Percentiles rank a stretch among this genome's conserved stretches.
Conservation (phyloP, 2,888 invertebrate genomes). For the Branchipolynoe longqiensis region DNA sequence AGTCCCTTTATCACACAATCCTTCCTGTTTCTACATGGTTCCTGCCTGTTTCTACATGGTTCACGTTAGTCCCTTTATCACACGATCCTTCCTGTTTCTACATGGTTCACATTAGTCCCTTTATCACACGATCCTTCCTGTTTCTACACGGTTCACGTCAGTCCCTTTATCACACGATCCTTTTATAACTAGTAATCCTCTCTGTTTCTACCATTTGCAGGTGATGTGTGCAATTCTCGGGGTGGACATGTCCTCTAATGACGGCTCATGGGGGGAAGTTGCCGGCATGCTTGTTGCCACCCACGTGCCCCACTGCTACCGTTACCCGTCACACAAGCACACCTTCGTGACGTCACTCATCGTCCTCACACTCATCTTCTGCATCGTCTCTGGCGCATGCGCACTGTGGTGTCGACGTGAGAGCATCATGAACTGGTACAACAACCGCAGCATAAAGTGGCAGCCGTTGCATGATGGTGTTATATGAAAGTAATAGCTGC, state of each 20-base stretch:
- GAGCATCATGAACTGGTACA: not conserved
- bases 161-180: too few species aligned
- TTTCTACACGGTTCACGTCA: too few species aligned
- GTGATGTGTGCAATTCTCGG: constrained; percentile 36
- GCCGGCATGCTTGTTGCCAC: not conserved
- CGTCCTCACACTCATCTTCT: constrained; percentile 10
- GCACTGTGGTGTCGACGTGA: constrained; percentile 24
- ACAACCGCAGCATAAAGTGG: not conserved
- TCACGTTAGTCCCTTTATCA: too few species aligned
- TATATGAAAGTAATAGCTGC: constrained; percentile 18
- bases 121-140: too few species aligned
- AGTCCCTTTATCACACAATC: too few species aligned
- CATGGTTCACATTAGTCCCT: too few species aligned
- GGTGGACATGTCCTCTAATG: constrained; percentile 6
- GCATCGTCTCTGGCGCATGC: not conserved
- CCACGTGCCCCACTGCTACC: not conserved
- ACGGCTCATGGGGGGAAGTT: constrained; percentile 5
- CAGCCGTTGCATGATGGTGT: constrained; percentile 32
- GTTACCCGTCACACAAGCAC: constrained; percentile 1
- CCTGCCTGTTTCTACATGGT: too few species aligned
- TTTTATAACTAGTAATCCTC: too few species aligned
- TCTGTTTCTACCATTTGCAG: too few species aligned
- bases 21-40: too few species aligned
- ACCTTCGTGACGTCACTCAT: not conserved
- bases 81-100: too few species aligned